phyloP scores from a whole-genome alignment of 1,140 invertebrate species.

The Drosophila asahinai region DNA sequence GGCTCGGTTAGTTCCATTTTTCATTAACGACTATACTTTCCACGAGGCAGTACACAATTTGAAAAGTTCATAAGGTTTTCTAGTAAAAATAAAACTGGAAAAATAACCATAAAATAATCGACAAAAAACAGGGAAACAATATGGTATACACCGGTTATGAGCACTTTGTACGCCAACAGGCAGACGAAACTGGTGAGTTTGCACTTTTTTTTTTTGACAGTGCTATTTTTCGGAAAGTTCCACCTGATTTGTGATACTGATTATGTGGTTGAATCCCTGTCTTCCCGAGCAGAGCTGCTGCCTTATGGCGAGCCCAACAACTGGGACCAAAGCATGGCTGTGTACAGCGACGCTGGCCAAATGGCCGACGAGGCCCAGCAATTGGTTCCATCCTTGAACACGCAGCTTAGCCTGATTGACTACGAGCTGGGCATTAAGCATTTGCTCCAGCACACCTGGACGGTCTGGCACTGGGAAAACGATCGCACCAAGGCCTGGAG shows the following conservation, averaged over 20 bases:
- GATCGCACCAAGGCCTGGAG: slow-evolving; percentile 96
- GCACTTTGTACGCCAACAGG: slow-evolving; percentile 2
- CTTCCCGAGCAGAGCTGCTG: slow-evolving; percentile 14
- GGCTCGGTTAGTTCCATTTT: not conserved
- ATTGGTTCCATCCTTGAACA: slow-evolving; percentile 51
- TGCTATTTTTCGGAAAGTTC: not conserved
- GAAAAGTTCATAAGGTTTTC: slow-evolving; percentile 26
- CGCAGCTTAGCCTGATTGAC: slow-evolving; percentile 53
- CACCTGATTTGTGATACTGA: too few species aligned
- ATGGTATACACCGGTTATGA: slow-evolving; percentile 50
- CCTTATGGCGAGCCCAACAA: slow-evolving; percentile 11
- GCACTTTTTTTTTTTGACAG: not conserved
- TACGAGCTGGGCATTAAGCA: slow-evolving; percentile 92
- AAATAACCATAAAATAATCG: slow-evolving; percentile 10
- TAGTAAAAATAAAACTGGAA: slow-evolving; percentile 24
- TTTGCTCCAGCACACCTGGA: slow-evolving; percentile 98
- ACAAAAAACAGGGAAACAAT: slow-evolving; percentile 6
- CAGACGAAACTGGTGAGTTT: slow-evolving; percentile 21
- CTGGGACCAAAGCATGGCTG: not conserved
- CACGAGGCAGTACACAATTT: slow-evolving; percentile 30
- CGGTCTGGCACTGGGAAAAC: slow-evolving; percentile 98
- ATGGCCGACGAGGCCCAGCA: slow-evolving; percentile 15
- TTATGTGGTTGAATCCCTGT: not conserved
- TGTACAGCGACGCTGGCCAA: not conserved
- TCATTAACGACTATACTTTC: slow-evolving; percentile 38